A percentile compares a stretch with the other conserved stretches of the same genome.
These are phyloP conservation scores for Pseudomyrmex pallidus DNA, from an alignment of 1,140 invertebrate genomes.

Conservation along the genomic window DNA sequence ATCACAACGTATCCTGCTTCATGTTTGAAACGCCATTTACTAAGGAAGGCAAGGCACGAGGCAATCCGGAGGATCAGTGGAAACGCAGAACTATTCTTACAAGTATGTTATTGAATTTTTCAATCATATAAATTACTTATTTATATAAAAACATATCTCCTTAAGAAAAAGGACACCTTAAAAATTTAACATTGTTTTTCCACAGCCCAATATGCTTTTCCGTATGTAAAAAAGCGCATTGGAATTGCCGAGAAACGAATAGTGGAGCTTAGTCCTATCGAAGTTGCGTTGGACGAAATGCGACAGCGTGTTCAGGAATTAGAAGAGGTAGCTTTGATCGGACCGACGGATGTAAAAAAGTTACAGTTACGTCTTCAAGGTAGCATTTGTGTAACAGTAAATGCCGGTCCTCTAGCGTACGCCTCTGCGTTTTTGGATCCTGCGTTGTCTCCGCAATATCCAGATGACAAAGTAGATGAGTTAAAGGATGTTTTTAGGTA, in stretches of 20 bases:
- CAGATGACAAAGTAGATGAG: slow-evolving; percentile 93
- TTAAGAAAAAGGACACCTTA: not conserved
- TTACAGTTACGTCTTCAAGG: slow-evolving; percentile 95
- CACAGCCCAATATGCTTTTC: slow-evolving; percentile 93
- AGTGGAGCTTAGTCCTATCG: slow-evolving; percentile 94
- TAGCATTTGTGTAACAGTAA: slow-evolving; percentile 96
- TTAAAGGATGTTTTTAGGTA: slow-evolving; percentile 94
- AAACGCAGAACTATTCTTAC: slow-evolving; percentile 94
- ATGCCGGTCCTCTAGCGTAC: slow-evolving; percentile 97
- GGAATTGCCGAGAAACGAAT: slow-evolving; percentile 90
- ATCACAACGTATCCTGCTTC: slow-evolving; percentile 94
- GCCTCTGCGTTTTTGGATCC: slow-evolving; percentile 95
- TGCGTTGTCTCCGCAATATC: slow-evolving; percentile 88
- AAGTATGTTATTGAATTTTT: slow-evolving; percentile 85
- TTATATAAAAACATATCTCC: not conserved
- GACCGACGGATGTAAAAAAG: slow-evolving; percentile 94
- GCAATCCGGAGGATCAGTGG: slow-evolving; percentile 94
- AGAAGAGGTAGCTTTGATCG: slow-evolving; percentile 92
- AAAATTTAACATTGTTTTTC: slow-evolving; percentile 58
- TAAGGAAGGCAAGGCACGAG: slow-evolving; percentile 91
- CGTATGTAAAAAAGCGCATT: slow-evolving; percentile 96
- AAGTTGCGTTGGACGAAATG: slow-evolving; percentile 98
- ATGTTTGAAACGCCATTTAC: slow-evolving; percentile 98
- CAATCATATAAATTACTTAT: slow-evolving; percentile 26
- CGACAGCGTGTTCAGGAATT: slow-evolving; percentile 92